These are phyloP conservation scores for Stigmatopora argus DNA, from an alignment of 2,113 vertebrate genomes.

Conservation along the genomic window DNA sequence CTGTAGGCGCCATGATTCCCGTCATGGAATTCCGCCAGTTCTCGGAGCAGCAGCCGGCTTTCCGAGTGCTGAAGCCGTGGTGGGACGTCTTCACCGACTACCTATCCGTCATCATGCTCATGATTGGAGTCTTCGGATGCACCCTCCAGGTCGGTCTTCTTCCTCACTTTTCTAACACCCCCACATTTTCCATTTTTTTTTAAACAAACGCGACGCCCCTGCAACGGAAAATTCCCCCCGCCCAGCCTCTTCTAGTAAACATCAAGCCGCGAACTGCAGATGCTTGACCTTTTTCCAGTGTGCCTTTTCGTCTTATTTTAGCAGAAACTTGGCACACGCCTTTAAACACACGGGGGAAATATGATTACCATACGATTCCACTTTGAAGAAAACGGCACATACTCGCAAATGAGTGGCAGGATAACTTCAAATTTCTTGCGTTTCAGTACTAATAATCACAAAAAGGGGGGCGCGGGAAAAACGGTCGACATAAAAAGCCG, in stretches of 20 bases:
- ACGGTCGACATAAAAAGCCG: too few relatives aligned
- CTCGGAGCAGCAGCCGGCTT: conserved; percentile 94
- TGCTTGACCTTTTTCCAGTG: neutral
- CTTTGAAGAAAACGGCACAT: neutral
- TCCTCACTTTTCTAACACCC: conserved; percentile 21
- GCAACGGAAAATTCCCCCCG: conserved; percentile 53
- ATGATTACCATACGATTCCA: neutral
- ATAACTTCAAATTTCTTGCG: too few relatives aligned
- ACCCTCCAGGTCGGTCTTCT: conserved; percentile 83
- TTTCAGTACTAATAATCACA: too few relatives aligned
- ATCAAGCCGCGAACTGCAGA: neutral
- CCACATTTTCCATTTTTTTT: neutral
- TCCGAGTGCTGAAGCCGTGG: conserved; percentile 97
- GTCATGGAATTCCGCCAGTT: conserved; percentile 97
- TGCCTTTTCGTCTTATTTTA: conserved; percentile 1
- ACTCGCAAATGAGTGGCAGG: too few relatives aligned
- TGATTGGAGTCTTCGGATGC: conserved; percentile 97
- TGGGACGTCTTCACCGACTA: conserved; percentile 99
- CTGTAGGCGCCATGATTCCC: conserved; percentile 87
- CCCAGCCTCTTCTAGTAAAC: conserved; percentile 22
- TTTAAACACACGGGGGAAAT: neutral
- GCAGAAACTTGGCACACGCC: neutral
- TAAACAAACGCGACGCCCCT: conserved; percentile 50
- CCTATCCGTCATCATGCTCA: conserved; percentile 94
- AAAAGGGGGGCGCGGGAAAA: too few relatives aligned